Evolutionary conservation across 1,140 invertebrate genomes (phyloP).

Genomic region (Neuroterus valhalla): DNA sequence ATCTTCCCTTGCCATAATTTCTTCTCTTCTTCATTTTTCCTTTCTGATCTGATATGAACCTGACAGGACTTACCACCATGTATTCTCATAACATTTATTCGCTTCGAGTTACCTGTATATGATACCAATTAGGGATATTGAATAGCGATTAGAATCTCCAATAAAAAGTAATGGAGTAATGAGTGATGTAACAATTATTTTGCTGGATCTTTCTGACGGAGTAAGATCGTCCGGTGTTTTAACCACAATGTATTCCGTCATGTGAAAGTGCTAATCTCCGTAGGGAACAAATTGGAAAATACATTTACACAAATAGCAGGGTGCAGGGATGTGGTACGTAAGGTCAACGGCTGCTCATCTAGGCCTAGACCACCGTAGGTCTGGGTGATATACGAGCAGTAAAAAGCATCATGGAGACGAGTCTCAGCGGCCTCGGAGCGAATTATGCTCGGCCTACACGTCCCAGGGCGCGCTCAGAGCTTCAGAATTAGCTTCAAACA

Average conservation of each 20-base stretch:
- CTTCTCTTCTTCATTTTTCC: too few relatives aligned
- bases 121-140: too few relatives aligned
- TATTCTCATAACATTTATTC: too few relatives aligned
- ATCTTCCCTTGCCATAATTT: too few relatives aligned
- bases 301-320: not conserved
- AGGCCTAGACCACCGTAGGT: constrained; percentile 39
- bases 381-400: constrained; percentile 54
- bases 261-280: constrained; percentile 4
- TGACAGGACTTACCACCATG: too few relatives aligned
- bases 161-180: too few relatives aligned
- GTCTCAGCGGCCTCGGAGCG: constrained; percentile 20
- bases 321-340: not conserved
- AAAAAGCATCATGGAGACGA: constrained; percentile 50
- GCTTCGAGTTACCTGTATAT: too few relatives aligned
- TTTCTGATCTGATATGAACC: too few relatives aligned
- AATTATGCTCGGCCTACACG: constrained; percentile 29
- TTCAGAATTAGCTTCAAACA: constrained; percentile 37
- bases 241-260: not conserved
- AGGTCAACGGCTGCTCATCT: constrained; percentile 12
- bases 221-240: not conserved
- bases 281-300: constrained; percentile 15
- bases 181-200: not conserved
- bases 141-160: too few relatives aligned
- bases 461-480: constrained; percentile 27
- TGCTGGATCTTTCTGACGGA: not conserved